Conservation (phyloP, 1,140 invertebrate species). For the Leptinotarsa lineolata region DNA sequence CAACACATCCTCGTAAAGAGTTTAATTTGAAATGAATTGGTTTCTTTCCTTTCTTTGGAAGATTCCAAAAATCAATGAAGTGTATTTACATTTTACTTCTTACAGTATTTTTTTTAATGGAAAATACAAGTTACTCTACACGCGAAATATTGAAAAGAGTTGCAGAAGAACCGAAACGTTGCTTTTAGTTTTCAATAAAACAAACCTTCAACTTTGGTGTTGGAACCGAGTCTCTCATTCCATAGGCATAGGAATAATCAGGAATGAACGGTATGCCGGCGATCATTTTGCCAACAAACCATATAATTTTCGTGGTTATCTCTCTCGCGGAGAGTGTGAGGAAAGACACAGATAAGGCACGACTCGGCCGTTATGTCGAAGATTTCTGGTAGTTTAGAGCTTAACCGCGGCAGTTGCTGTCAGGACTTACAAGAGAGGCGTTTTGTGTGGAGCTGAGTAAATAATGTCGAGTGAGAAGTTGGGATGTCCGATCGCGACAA, state of each 20-base stretch:
- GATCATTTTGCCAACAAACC: conserved; percentile 8
- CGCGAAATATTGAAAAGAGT: too few relatives aligned
- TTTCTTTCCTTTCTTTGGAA: too few relatives aligned
- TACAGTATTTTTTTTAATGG: not conserved
- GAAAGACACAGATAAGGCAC: conserved; percentile 15
- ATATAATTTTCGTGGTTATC: conserved; percentile 17
- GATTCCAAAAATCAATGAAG: too few relatives aligned
- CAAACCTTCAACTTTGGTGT: too few relatives aligned
- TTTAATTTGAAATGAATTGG: too few relatives aligned
- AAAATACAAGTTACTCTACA: too few relatives aligned
- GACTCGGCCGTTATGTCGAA: conserved; percentile 12
- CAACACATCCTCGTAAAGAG: too few relatives aligned
- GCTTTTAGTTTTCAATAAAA: too few relatives aligned
- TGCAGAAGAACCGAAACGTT: too few relatives aligned
- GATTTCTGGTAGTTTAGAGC: conserved; percentile 18
- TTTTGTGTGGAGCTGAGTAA: too few relatives aligned
- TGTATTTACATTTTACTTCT: not conserved
- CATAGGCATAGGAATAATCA: not conserved
- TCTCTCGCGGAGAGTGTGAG: conserved; percentile 9
- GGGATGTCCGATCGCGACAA: too few relatives aligned
- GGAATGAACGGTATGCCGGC: not conserved
- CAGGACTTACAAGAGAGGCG: not conserved
- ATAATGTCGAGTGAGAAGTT: too few relatives aligned
- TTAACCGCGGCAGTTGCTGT: conserved; percentile 1
- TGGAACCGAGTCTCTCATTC: not conserved